Conservation (phyloP, 2,888 invertebrate genomes). For the Stenotaenia linearis region DNA sequence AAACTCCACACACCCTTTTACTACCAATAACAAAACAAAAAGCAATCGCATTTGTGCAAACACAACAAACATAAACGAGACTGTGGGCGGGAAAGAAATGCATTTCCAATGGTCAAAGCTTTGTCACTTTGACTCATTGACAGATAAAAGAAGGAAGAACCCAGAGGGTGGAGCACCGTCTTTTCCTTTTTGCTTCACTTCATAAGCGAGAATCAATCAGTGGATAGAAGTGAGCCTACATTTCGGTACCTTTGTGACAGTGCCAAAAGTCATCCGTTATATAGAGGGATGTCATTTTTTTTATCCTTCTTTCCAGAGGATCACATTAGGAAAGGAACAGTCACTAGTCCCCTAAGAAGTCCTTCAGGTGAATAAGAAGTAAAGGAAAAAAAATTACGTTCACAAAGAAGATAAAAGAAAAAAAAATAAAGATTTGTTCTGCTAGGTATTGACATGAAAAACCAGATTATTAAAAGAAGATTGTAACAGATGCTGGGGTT, state of each 20-base stretch:
- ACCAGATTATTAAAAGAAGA: conserved; percentile 3
- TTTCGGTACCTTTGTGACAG: conserved; percentile 7
- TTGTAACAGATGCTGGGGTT: background rate
- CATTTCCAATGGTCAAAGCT: background rate
- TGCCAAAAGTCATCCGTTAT: background rate
- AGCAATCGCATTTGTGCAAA: background rate
- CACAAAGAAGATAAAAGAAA: background rate
- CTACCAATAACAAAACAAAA: background rate
- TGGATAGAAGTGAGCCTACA: background rate
- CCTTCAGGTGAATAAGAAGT: conserved; percentile 2
- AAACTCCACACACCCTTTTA: background rate
- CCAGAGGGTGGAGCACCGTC: background rate
- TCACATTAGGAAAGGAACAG: background rate
- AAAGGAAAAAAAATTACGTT: background rate
- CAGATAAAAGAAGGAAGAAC: background rate
- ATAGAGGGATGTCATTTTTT: background rate
- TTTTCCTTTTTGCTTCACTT: background rate
- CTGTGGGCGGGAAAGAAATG: background rate
- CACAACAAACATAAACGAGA: background rate
- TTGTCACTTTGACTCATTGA: background rate
- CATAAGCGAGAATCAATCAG: conserved; percentile 9
- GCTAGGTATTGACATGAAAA: background rate
- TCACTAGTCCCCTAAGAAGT: background rate
- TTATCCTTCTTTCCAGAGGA: background rate
- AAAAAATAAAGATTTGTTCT: background rate